Evolutionary conservation across 2,797 vertebrate species (phyloP), one percentile per base, ranked within the genome.

Genomic region (Cirrhinus mrigala): DNA sequence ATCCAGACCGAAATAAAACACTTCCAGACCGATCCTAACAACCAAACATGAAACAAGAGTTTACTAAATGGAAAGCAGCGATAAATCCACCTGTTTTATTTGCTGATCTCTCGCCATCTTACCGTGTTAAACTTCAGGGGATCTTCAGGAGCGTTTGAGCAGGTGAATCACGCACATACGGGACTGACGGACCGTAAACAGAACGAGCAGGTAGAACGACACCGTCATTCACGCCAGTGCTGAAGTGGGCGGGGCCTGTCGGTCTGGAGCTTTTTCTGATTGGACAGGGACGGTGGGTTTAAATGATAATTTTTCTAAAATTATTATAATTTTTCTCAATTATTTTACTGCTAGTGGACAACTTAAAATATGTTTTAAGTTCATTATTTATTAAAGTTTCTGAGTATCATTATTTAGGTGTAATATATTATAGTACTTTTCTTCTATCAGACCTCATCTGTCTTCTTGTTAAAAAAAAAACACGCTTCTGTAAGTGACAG

Each of bases 41-140:
- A 20, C 40, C 58, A 54, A 46, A 76, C 46, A 40, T 22, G 6
- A 33, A 66, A 66, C 24, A 33, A 6, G 37, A 27, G 70, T 37
- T 64, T 48, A 37, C 37, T 6, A 22, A 22, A 2, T 24, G 2
- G 8, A 24, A 44, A 33, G 70, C 68, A 84, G n/a, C 3, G 14
- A 71, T 27, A 74, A 4, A 29, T 73, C 20, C 69, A 80, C 70
- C 75, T 56, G 62, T 18, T 69, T 70, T 44, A 18, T 75, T 82
- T 80, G 75, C 85, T 77, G 68, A 11, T 69, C 12, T 48, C 24
- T 75, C 88, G 79, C 85, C 85, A 85, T 89, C 22, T 89, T 84
- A 78, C 71, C 82, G 20, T 40, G 46, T 15, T 60, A 44, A 44
- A 79, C 77, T 82, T 82, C 56, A 62, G 29, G 27, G 48, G 64